A percentile compares a stretch with the other conserved stretches of the same genome.
These are phyloP conservation scores for Chrysaora quinquecirrha DNA, from an alignment of 30 jellyfish, hydroid and myxozoan species.

Conservation along the genomic window DNA sequence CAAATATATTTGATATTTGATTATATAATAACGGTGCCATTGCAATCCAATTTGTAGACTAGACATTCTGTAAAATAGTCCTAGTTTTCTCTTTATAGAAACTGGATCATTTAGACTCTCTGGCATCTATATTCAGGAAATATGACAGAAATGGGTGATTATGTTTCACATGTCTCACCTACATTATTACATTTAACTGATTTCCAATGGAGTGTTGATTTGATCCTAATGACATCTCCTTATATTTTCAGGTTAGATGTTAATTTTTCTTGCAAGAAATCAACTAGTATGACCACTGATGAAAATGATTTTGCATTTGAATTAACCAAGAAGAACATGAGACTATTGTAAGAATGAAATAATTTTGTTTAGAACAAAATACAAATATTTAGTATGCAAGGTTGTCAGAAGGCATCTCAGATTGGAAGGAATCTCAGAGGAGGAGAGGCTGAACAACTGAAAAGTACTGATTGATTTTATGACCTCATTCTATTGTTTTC, in stretches of 20 bases:
- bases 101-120: not conserved
- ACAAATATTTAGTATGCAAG: too few species aligned
- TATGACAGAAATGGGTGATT: not conserved
- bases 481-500: too few species aligned
- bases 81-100: not conserved
- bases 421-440: too few species aligned
- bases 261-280: slow-evolving; percentile 45
- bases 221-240: too few species aligned
- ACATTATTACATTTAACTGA: too few species aligned
- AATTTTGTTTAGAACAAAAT: too few species aligned
- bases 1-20: not conserved
- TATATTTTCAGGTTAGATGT: slow-evolving; percentile 42
- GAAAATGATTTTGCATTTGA: slow-evolving; percentile 52
- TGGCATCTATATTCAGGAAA: not conserved
- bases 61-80: not conserved
- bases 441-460: too few species aligned
- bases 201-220: too few species aligned
- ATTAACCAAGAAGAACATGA: slow-evolving; percentile 76
- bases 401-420: too few species aligned
- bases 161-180: too few species aligned
- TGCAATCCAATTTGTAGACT: not conserved
- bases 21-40: not conserved
- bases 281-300: slow-evolving; percentile 46
- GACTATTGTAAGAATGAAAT: slow-evolving; percentile 34
- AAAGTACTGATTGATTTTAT: too few species aligned